phyloP scores from a whole-genome alignment of 37 sponge, comb jelly and placozoan genomes.

The Theonella swinhoei region DNA sequence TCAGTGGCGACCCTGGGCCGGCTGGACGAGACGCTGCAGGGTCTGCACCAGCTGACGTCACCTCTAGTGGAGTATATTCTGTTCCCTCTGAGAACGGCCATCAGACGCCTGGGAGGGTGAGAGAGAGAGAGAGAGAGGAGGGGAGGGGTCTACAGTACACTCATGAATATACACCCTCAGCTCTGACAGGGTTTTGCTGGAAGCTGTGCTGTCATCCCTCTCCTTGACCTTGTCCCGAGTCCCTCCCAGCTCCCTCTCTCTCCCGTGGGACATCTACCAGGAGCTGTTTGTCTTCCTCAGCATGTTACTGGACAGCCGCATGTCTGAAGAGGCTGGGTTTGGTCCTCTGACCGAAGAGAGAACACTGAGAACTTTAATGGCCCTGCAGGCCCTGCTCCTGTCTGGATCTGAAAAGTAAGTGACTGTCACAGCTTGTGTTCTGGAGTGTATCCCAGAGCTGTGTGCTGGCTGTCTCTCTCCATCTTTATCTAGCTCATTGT shows the following conservation, averaged over 20 bases:
- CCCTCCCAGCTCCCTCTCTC: conserved; percentile 5
- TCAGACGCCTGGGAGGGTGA: conserved; percentile 46
- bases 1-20: conserved; percentile 13
- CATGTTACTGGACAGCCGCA: conserved; percentile 43
- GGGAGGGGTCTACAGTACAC: not conserved
- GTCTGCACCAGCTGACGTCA: conserved; percentile 8
- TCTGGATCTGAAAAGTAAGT: not conserved
- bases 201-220: not conserved
- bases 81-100: conserved; percentile 54
- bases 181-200: not conserved
- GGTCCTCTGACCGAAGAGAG: not conserved
- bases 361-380: no score
- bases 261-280: conserved; percentile 20
- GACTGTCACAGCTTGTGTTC: not conserved
- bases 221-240: conserved; percentile 4
- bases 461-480: not conserved
- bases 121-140: no score
- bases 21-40: not conserved
- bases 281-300: conserved; percentile 52
- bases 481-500: not conserved
- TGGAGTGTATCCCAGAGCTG: no score
- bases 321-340: conserved; percentile 37
- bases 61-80: conserved; percentile 56
- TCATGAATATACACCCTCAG: not conserved
- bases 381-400: not conserved